Evolutionary conservation across 1,140 invertebrate species (phyloP), one percentile per base, ranked within the genome.

Genomic region (Zaprionus taronus): DNA sequence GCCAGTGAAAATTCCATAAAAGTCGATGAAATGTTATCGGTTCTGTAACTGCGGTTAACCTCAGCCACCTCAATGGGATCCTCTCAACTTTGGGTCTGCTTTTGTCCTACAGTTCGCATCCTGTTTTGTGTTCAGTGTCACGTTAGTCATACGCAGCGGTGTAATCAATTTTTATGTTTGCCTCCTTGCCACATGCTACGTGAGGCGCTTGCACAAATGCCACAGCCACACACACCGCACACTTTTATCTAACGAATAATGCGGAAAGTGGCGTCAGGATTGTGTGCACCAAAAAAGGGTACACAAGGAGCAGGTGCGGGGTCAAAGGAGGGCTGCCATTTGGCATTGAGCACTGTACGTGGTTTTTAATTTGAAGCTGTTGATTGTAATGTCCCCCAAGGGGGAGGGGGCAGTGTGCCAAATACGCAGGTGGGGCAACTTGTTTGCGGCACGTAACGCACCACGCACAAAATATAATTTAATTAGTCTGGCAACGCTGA

Each of bases 131-230:
- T 65, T 22, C 24, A 56, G 64, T 64, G 58, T 66, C 75, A 84
- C 85, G 74, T 87, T 87, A 83, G 71, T 74, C 75, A 89, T 84
- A 89, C 75, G 74, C 79, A 81, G 74, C 79, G 79, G 62, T 67
- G 85, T 84, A 89, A 89, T 89, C 84, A 89, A 89, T 89, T 87
- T 87, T 89, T 84, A 89, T 81, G 81, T 69, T 63, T 58, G 62
- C 38, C 71, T 22, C 49, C 49, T 56, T 66, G 64, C 64, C 64
- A 22, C 51, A 24, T 20, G 55, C 57, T 89, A 90, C 84, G 84
- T 89, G 84, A 79, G 72, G 28, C 74, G 85, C 71, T 69, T 75
- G 62, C 68, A 70, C 56, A 89, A 87, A 83, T 72, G 63, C 49
- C 28, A 31, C 28, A 31, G 28, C 28, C 28, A 31, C 28, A 31